Conservation (phyloP, 2,797 vertebrate genomes). For the Neoniphon sammara region DNA sequence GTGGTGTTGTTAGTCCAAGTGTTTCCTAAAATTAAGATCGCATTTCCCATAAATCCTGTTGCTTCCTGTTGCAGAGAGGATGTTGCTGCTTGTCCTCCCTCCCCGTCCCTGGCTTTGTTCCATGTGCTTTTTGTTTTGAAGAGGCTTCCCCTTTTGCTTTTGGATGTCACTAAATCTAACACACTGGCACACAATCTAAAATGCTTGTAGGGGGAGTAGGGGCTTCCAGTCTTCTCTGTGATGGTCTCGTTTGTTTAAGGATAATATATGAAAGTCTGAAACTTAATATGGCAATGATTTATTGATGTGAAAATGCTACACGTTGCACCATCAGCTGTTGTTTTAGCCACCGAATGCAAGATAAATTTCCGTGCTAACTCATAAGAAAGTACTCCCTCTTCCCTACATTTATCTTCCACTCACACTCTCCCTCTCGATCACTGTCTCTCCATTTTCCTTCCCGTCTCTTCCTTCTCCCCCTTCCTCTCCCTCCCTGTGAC, state of each 20-base stretch:
- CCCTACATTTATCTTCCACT: not conserved
- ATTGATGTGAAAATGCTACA: not conserved
- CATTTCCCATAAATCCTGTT: constrained; percentile 2
- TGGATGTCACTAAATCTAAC: not conserved
- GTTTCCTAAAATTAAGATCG: not conserved
- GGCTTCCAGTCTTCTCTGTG: not conserved
- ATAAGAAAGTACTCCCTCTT: not conserved
- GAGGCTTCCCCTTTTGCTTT: constrained; percentile 4
- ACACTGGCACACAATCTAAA: not conserved
- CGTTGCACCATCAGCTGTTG: not conserved
- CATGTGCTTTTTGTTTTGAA: not conserved
- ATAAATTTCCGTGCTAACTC: not conserved
- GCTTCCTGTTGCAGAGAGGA: constrained; percentile 27
- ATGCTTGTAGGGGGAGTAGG: not conserved
- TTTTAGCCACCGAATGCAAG: not conserved
- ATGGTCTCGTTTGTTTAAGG: not conserved
- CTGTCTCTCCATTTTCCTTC: not conserved
- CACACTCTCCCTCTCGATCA: not conserved
- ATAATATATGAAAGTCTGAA: not conserved
- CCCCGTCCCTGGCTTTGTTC: not conserved
- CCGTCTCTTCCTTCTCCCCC: not conserved
- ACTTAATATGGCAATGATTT: not conserved
- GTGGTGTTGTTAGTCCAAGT: too few relatives aligned
- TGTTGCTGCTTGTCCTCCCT: constrained; percentile 9
- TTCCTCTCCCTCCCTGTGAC: not conserved